Base-by-base conservation (phyloP, 1,140 invertebrate species). In the Anagrus nilaparvatae region DNA sequence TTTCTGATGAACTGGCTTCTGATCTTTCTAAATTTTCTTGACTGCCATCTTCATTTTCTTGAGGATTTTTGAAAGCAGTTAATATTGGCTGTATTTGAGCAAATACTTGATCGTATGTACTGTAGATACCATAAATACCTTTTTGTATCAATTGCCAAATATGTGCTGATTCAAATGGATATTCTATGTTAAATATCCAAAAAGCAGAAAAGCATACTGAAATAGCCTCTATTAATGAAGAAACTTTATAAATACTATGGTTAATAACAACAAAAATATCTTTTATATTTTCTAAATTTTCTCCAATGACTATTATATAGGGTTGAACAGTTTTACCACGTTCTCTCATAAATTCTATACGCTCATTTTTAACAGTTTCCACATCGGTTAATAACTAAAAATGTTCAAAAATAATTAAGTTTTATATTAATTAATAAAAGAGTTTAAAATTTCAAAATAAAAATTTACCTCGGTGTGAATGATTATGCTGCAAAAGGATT, bases 121-220 rank as follows among this genome's bases (percentile, higher is more conserved):
- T 41, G 3, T 14, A 20, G 12, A 38, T 33, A 14, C 32, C 13
- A 20, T 41, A 47, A 3, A 43, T 18, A 20, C 27, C 21, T 19
- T 14, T 28, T 33, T 47, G 45, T 3, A 47, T 42, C 20, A 47
- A 14, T 8, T 23, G 29, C 45, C 45, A 43, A 5, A 39, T 25
- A 23, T 47, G 45, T 13, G 36, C 24, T 27, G 32, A 30, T 24
- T 33, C 21, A 12, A 13, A 12, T n/a, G 46, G 46, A 23, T 47
- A 47, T 2, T 10, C 10, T 30, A 36, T 24, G 29, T 33, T 21
- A 21, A 43, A 35, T 29, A 47, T 35, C 10, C 43, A 36, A 17
- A 43, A 47, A 1, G 25, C 20, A 10, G 43, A 39, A 30, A 47
- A 47, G 18, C 46, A 47, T 2, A 40, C 14, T 23, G 34, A 32